Evolutionary conservation across 1,140 invertebrate species (phyloP), one percentile per base, ranked within the genome.

Genomic region (Probaryconus sp.): DNA sequence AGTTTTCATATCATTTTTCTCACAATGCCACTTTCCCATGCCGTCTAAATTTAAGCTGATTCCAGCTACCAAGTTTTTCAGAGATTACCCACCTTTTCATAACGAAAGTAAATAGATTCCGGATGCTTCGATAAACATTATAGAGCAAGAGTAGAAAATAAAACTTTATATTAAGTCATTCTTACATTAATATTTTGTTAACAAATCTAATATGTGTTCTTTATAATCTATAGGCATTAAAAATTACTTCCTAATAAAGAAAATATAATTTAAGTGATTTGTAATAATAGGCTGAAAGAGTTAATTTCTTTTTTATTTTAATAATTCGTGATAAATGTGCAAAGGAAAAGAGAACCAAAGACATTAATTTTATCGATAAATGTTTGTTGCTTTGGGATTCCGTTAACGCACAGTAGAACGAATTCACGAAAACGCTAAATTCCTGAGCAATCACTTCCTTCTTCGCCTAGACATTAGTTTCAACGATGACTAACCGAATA

Each of bases 401-500:
- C 31, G 35, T 45, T 33, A 24, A 13, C 18, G 14, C 33, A 1
- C 0, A 24, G 35, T 7, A 2, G 20, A 60, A 58, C 35, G 47
- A 69, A 69, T 61, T 55, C 55, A 61, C 67, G 48, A 70, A 58
- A 69, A 45, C 31, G 30, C 21, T 17, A 20, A 61, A 48, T 45
- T 55, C 40, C 14, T 21, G 21, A 4, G 21, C 21, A 9, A 31
- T 37, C 38, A 69, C 55, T 69, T 69, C 65, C 65, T 60, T 61
- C 35, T 69, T 48, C 58, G 67, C 63, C 67, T 71, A 63, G 58
- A 71, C 67, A 16, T 10, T 47, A 47, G 48, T 38, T 61, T 45
- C 51, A 69, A 33, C 53, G 56, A 61, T 69, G 65, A 61, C 67
- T 63, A 63, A 63, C 67, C 31, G 58, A 63, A 71, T 63, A 48